phyloP scores from a whole-genome alignment of 1,140 invertebrate genomes.

The Anastrepha ludens region DNA sequence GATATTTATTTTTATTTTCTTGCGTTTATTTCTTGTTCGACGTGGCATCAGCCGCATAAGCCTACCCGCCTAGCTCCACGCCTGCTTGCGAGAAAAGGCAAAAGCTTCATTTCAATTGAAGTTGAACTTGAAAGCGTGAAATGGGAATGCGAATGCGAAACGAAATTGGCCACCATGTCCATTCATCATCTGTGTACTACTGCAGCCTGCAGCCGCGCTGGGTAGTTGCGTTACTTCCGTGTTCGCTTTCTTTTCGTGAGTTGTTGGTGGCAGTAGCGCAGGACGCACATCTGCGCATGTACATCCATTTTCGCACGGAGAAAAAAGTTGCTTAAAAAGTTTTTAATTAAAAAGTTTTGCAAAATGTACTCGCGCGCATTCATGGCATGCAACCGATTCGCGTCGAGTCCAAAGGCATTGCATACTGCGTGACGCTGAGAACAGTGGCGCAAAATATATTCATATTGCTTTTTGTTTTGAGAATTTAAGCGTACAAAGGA shows the following conservation, averaged over 20 bases:
- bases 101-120: not conserved
- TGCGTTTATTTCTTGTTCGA: not conserved
- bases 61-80: not conserved
- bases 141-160: not conserved
- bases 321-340: slow-evolving; percentile 53
- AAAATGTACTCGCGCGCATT: slow-evolving; percentile 45
- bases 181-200: not conserved
- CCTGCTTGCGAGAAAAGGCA: not conserved
- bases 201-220: not conserved
- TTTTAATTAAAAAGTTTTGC: slow-evolving; percentile 57
- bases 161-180: not conserved
- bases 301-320: not conserved
- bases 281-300: not conserved
- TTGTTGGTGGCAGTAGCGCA: not conserved
- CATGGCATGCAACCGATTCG: slow-evolving; percentile 5
- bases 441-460: not conserved
- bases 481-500: too few relatives aligned
- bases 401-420: not conserved
- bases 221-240: not conserved
- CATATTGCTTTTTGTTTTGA: too few relatives aligned
- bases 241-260: not conserved
- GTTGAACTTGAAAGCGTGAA: slow-evolving; percentile 14
- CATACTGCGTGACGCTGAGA: not conserved
- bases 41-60: not conserved
- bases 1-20: slow-evolving; percentile 1